A percentile compares a stretch with the other conserved stretches of the same genome.
These are phyloP conservation scores for Probosciger aterrimus DNA, from an alignment of 2,113 vertebrate genomes.

Conservation along the genomic window DNA sequence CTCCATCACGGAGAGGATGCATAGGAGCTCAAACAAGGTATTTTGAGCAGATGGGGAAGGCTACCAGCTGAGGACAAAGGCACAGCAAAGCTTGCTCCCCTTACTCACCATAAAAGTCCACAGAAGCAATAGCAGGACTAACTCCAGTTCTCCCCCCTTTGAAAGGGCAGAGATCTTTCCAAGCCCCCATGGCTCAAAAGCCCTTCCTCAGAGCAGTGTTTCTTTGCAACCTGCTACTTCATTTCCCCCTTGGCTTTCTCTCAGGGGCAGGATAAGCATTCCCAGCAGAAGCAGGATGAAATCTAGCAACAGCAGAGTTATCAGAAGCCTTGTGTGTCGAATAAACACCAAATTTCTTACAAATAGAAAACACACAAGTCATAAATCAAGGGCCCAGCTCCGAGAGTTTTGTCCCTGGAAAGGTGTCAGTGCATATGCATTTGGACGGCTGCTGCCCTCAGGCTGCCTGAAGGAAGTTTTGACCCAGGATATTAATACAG, in stretches of 20 bases:
- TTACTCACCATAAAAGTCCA: not conserved
- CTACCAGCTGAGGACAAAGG: not conserved
- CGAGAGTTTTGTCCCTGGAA: not conserved
- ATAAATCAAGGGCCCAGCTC: conserved; percentile 1
- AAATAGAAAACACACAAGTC: conserved; percentile 21
- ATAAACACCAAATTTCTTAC: conserved; percentile 9
- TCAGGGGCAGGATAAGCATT: not conserved
- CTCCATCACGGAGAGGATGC: rapidly evolving
- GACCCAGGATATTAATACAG: conserved; percentile 78
- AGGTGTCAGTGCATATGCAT: conserved; percentile 9
- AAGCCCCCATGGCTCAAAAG: not conserved
- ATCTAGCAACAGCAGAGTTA: not conserved
- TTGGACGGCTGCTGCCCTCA: conserved; percentile 51
- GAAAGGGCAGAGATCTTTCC: not conserved
- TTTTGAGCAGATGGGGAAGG: not conserved
- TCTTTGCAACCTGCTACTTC: not conserved
- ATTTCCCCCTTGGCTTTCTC: not conserved
- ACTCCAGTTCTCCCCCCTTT: not conserved
- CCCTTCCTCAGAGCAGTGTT: not conserved
- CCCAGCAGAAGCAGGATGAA: not conserved
- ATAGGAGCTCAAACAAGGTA: not conserved
- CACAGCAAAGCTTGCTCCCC: not conserved
- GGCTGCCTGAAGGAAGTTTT: conserved; percentile 78
- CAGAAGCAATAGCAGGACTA: not conserved
- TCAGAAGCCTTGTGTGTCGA: not conserved